Conservation (phyloP, 2,797 vertebrate species). For the Vireo griseus region DNA sequence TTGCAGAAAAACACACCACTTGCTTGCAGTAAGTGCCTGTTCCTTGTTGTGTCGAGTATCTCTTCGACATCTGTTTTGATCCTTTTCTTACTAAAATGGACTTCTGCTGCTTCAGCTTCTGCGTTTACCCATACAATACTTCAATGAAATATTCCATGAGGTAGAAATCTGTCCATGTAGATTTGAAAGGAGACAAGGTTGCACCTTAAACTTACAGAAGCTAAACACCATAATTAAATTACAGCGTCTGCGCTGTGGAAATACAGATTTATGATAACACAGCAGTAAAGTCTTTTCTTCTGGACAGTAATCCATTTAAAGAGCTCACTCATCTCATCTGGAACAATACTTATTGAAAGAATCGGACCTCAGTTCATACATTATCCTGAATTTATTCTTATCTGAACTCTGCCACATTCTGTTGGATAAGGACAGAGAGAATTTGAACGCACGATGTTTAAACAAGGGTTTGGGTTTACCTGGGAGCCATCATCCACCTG, state of each 20-base stretch:
- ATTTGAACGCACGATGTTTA: neutral
- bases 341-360: neutral
- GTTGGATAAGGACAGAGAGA: neutral
- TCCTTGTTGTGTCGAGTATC: neutral
- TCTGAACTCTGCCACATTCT: neutral
- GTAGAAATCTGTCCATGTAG: neutral
- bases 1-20: neutral
- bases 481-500: neutral
- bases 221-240: constrained; percentile 31
- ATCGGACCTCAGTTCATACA: neutral
- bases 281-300: constrained; percentile 8
- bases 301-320: constrained; percentile 13
- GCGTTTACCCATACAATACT: neutral
- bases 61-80: neutral
- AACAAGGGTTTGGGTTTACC: neutral
- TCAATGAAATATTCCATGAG: neutral
- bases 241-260: neutral
- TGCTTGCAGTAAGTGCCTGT: neutral
- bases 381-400: constrained; percentile 21
- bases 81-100: neutral
- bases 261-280: constrained; percentile 19
- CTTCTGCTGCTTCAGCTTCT: neutral
- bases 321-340: constrained; percentile 16
- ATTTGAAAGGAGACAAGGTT: neutral
- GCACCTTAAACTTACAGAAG: neutral